Percentiles rank a stretch among this genome's conserved stretches.
phyloP scores from a whole-genome alignment of 2,113 vertebrate species.

The Pedionomus torquatus region DNA sequence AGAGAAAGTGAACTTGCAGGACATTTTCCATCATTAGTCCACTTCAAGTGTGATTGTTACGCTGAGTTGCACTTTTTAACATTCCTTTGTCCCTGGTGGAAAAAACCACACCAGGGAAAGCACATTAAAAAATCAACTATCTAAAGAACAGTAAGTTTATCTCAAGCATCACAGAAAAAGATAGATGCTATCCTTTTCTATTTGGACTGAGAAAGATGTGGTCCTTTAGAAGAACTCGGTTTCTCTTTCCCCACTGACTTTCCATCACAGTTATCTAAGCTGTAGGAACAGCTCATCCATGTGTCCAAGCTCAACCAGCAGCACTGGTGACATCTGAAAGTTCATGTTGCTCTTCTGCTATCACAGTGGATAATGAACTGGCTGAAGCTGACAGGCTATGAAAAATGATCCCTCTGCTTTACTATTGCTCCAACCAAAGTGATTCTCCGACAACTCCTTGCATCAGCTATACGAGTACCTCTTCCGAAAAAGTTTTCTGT shows the following conservation, averaged over 20 bases:
- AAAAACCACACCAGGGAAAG: neutral
- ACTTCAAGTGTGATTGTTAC: neutral
- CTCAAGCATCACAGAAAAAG: neutral
- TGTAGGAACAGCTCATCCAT: neutral
- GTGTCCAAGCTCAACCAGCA: neutral
- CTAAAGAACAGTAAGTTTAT: neutral
- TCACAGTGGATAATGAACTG: neutral
- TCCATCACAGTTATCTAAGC: neutral
- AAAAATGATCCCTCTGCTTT: neutral
- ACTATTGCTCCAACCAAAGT: neutral
- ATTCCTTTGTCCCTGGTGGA: neutral
- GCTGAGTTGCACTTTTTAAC: neutral
- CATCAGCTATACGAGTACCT: neutral
- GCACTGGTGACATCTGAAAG: neutral
- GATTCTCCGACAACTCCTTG: neutral
- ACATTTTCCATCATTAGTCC: neutral
- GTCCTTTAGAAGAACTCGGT: neutral
- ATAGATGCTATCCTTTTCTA: neutral
- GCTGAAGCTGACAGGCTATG: neutral
- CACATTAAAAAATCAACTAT: neutral
- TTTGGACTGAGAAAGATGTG: neutral
- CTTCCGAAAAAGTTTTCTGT: neutral
- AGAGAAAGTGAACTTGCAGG: neutral
- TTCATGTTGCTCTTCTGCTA: neutral
- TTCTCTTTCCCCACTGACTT: neutral